Conservation (phyloP, 2,888 invertebrate genomes). For the Eucriotettix oculatus region DNA sequence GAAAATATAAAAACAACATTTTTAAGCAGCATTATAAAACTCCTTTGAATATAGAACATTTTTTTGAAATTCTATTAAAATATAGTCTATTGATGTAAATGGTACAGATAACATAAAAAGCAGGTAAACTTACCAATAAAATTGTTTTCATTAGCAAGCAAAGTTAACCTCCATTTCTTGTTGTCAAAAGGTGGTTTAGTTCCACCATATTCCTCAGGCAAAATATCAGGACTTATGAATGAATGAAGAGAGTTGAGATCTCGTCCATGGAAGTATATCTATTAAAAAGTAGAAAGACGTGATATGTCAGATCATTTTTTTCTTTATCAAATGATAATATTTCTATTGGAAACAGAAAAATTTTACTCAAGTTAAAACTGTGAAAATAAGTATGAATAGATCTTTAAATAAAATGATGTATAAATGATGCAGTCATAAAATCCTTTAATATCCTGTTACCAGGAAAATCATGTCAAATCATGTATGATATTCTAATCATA, state of each 20-base stretch:
- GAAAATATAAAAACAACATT: neutral
- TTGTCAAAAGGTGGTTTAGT: slow-evolving; percentile 22
- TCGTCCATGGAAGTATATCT: slow-evolving; percentile 30
- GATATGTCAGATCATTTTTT: neutral
- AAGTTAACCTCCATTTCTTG: slow-evolving; percentile 23
- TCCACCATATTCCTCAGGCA: slow-evolving; percentile 28
- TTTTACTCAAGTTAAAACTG: too few species aligned
- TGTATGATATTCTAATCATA: too few species aligned
- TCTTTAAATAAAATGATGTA: too few species aligned
- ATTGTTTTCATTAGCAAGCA: slow-evolving; percentile 26
- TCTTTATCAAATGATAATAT: too few species aligned
- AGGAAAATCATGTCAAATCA: too few species aligned
- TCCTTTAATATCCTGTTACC: too few species aligned
- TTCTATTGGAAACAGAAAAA: too few species aligned
- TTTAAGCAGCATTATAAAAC: too few species aligned
- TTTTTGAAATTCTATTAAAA: neutral
- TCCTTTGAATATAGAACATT: too few species aligned
- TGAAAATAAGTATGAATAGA: too few species aligned
- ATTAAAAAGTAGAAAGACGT: slow-evolving; percentile 9
- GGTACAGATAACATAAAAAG: neutral
- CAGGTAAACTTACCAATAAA: slow-evolving; percentile 20
- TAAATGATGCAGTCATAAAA: too few species aligned
- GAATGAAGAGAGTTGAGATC: slow-evolving; percentile 25
- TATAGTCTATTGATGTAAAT: neutral
- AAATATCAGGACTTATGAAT: slow-evolving; percentile 22